phyloP scores from a whole-genome alignment of 37 sponge, comb jelly and placozoan genomes.

The Chondrosia reniformis region DNA sequence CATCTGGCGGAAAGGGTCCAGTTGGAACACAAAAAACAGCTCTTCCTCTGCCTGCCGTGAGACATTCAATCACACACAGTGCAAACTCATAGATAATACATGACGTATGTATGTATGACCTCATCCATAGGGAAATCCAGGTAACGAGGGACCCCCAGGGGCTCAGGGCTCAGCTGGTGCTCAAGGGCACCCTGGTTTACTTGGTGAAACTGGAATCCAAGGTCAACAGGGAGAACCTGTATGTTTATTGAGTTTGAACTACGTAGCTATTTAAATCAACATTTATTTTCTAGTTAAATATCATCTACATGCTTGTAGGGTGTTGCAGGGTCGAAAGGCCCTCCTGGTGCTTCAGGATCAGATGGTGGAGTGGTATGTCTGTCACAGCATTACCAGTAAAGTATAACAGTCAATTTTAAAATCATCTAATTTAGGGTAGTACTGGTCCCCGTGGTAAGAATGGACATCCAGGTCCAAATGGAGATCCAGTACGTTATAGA shows the following conservation, averaged over 20 bases:
- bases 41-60: not conserved
- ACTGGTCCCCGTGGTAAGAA: constrained; percentile 38
- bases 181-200: not conserved
- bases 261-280: too few species aligned
- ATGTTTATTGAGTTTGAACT: not conserved
- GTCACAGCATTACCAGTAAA: not conserved
- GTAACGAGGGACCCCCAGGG: constrained; percentile 8
- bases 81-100: not conserved
- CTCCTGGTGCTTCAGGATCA: constrained; percentile 19
- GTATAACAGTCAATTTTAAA: not conserved
- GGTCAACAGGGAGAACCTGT: constrained; percentile 21
- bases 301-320: not conserved
- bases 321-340: not conserved
- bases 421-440: constrained; percentile 14
- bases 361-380: constrained; percentile 4
- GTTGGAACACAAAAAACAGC: constrained; percentile 14
- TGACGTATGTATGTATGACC: not conserved
- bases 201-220: not conserved
- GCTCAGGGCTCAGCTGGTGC: constrained; percentile 1
- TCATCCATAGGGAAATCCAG: not conserved
- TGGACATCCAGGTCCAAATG: constrained; percentile 45
- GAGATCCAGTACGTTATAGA: constrained; percentile 40
- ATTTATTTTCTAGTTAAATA: too few species aligned
- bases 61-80: too few species aligned
- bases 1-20: constrained; percentile 19